Evolutionary conservation across 53 echinoderm and acorn worm genomes (phyloP), one percentile per base, ranked within the genome.

Genomic region (Echinarachnius parma): DNA sequence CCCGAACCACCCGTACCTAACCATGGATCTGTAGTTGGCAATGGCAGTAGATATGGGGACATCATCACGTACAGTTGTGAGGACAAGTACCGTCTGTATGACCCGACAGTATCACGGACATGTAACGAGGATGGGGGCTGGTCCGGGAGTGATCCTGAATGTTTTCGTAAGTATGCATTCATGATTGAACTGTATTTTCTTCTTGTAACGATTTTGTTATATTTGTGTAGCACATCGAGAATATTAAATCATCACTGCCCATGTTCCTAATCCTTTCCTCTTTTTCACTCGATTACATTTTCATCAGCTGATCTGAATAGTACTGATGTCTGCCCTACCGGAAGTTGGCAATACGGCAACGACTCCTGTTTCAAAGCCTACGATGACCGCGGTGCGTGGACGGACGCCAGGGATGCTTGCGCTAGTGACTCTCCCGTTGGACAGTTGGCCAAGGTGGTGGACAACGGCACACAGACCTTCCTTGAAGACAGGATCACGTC

Each of bases 1-100:
- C 53, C 70, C 14, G 70, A 69, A 25, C 53, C 70, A 13, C 33
- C 70, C 14, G 54, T 34, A 35, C 70, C 70, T 21, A 31, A 69
- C 35, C 30, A 53, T 69, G 70, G 70, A 13, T 32, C 70, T 10
- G 54, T 69, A 0, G 23, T 69, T 2, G 70, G 70, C 31, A 13
- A 29, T 52, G 70, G 70, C 9, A 52, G 70, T 4, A 31, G 34
- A 11, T 69, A 10, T 69, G 70, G 70, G 31, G 70, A 69, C 37
- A 36, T 69, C 70, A 69, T 69, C 32, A 33, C 34, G 3, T 69
- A 33, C 26, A 14, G 14, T 26, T 69, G 70, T 24, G 70, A 69
- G 21, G 21, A 31, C 21, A 34, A 69, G 11, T 69, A 69, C 35
- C 53, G 52, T 69, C 53, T 53, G 21, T 24, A 14, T 10, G 53